A percentile compares a stretch with the other conserved stretches of the same genome.
phyloP scores from a whole-genome alignment of 2,797 vertebrate genomes.

The Tinamus major region DNA sequence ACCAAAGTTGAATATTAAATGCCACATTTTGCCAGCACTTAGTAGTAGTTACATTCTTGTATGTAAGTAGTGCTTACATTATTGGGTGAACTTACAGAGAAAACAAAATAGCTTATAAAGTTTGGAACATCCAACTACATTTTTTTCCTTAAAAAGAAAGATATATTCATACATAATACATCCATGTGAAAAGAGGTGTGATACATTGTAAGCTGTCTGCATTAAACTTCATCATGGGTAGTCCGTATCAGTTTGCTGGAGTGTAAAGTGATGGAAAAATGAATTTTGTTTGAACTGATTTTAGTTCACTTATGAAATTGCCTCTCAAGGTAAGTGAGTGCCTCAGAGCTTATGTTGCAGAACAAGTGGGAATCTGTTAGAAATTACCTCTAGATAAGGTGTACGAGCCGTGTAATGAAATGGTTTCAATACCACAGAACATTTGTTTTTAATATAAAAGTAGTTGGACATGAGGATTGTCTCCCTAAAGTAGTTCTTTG shows the following conservation, averaged over 20 bases:
- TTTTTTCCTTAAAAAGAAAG: slow-evolving; percentile 43
- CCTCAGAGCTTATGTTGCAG: slow-evolving; percentile 71
- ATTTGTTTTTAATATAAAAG: slow-evolving; percentile 81
- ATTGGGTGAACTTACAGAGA: background rate
- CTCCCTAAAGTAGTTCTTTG: slow-evolving; percentile 43
- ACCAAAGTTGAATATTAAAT: slow-evolving; percentile 13
- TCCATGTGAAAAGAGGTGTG: slow-evolving; percentile 58
- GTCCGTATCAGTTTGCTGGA: slow-evolving; percentile 60
- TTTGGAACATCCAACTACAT: background rate
- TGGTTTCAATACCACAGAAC: slow-evolving; percentile 72
- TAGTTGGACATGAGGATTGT: slow-evolving; percentile 67
- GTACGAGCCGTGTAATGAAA: slow-evolving; percentile 71
- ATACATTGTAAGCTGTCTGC: slow-evolving; percentile 62
- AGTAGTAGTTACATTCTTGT: background rate
- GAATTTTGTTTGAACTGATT: slow-evolving; percentile 75
- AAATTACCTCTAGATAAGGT: slow-evolving; percentile 79
- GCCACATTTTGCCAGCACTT: background rate
- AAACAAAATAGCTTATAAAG: slow-evolving; percentile 22
- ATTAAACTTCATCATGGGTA: slow-evolving; percentile 70
- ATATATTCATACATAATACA: slow-evolving; percentile 16
- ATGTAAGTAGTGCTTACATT: background rate
- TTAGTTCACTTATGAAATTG: slow-evolving; percentile 74
- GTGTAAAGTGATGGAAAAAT: slow-evolving; percentile 75
- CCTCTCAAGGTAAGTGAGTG: slow-evolving; percentile 59
- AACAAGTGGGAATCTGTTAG: slow-evolving; percentile 78